Conservation (phyloP, 1,140 invertebrate species). For the Tetraneura akinire region DNA sequence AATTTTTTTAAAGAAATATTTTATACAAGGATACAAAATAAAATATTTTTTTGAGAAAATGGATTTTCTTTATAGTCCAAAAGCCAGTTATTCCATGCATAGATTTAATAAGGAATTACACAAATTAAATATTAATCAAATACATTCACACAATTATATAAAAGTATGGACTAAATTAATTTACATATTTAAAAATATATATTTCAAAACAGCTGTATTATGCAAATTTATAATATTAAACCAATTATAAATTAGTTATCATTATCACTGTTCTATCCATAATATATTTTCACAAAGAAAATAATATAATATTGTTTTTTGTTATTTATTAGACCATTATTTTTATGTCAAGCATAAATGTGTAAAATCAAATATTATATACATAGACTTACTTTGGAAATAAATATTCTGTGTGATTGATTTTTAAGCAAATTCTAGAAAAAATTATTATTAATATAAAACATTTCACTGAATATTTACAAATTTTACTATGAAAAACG, state of each 20-base stretch:
- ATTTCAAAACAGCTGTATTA: too few relatives aligned
- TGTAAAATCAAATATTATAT: slow-evolving; percentile 20
- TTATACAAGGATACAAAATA: too few relatives aligned
- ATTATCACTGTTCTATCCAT: neutral
- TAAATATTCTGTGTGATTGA: neutral
- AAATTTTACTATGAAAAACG: neutral
- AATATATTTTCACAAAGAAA: neutral
- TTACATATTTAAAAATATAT: too few relatives aligned
- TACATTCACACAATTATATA: too few relatives aligned
- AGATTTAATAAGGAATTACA: too few relatives aligned
- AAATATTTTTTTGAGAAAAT: too few relatives aligned
- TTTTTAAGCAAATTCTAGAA: slow-evolving; percentile 24
- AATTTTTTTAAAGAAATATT: too few relatives aligned
- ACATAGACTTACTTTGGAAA: slow-evolving; percentile 8
- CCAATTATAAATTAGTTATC: neutral
- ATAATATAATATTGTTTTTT: neutral
- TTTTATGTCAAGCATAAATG: slow-evolving; percentile 30
- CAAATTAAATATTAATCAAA: too few relatives aligned
- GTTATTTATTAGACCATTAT: neutral
- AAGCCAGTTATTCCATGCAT: too few relatives aligned
- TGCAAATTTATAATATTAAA: neutral
- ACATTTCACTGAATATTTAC: neutral
- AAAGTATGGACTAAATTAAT: too few relatives aligned
- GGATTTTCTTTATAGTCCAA: too few relatives aligned
- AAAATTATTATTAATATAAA: slow-evolving; percentile 11